A percentile compares a stretch with the other conserved stretches of the same genome.
phyloP scores from a whole-genome alignment of 2,113 vertebrate species.

The Megaceryle maxima region DNA sequence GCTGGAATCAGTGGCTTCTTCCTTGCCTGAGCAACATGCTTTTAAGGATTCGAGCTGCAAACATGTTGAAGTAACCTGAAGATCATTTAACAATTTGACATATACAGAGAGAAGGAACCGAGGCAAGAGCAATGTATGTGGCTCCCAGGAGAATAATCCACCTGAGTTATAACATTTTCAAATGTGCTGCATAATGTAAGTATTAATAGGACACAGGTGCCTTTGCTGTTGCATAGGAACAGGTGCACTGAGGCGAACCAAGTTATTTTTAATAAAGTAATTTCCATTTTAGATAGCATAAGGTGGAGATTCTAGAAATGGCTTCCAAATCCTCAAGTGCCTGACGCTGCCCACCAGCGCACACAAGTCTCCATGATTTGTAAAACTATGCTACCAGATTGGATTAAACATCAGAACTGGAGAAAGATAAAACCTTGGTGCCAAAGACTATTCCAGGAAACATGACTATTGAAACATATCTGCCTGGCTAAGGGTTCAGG shows the following conservation, averaged over 20 bases:
- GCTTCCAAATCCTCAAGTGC: neutral
- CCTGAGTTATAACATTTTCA: slow-evolving; percentile 37
- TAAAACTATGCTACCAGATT: neutral
- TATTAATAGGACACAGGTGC: slow-evolving; percentile 52
- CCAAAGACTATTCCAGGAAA: slow-evolving; percentile 53
- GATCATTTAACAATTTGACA: slow-evolving; percentile 34
- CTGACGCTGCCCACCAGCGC: neutral
- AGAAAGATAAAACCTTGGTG: neutral
- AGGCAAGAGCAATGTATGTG: neutral
- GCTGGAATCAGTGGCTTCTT: neutral
- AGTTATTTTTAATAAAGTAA: slow-evolving; percentile 54
- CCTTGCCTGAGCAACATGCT: neutral
- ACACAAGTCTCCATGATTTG: neutral
- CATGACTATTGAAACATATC: slow-evolving; percentile 21
- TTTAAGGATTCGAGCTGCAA: slow-evolving; percentile 12
- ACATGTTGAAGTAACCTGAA: neutral
- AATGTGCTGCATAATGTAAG: slow-evolving; percentile 44
- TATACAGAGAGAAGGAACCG: neutral
- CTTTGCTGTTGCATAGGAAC: slow-evolving; percentile 43
- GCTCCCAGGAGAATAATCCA: slow-evolving; percentile 14
- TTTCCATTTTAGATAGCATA: slow-evolving; percentile 23
- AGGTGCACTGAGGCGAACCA: neutral
- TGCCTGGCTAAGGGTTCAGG: neutral
- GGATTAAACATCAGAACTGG: neutral
- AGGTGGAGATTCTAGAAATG: neutral